Percentiles rank a stretch among this genome's conserved stretches.
Conservation (phyloP, 2,888 invertebrate genomes). For the Caenorhabditis becei region DNA sequence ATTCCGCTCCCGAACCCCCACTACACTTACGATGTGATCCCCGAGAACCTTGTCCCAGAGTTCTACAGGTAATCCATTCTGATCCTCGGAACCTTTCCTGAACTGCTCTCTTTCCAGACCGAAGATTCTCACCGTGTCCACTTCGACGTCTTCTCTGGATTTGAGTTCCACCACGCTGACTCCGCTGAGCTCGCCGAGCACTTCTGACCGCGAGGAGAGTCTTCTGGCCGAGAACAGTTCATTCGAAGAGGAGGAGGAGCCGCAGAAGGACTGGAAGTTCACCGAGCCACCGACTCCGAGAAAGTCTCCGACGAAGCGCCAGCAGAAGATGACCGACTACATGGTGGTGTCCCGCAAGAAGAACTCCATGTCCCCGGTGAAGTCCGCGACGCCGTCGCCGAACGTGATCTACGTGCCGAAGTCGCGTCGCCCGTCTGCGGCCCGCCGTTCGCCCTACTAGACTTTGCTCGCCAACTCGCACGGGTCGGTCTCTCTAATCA, state of each 20-base stretch:
- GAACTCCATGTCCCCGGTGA: conserved; percentile 19
- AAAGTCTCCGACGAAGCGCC: conserved; percentile 54
- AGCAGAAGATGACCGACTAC: conserved; percentile 50
- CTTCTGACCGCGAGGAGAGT: conserved; percentile 36
- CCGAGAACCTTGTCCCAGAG: conserved; percentile 37
- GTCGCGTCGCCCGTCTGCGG: conserved; percentile 24
- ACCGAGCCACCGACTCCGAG: conserved; percentile 41
- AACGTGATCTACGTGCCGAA: conserved; percentile 32
- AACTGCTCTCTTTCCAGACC: conserved; percentile 23
- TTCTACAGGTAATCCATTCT: conserved; percentile 47
- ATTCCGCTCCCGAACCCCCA: conserved; percentile 44
- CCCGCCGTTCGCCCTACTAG: conserved; percentile 37
- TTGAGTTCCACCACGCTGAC: conserved; percentile 26
- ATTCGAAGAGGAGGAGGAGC: conserved; percentile 42
- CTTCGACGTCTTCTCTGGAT: conserved; percentile 23
- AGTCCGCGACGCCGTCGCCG: conserved; percentile 16
- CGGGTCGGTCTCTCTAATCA: conserved; percentile 40
- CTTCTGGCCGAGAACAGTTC: conserved; percentile 40
- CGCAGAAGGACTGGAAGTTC: conserved; percentile 27
- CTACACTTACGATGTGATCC: conserved; percentile 29
- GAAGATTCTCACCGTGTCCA: conserved; percentile 19
- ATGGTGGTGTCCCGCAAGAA: conserved; percentile 35
- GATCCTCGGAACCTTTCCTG: neutral
- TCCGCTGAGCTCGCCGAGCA: conserved; percentile 43
- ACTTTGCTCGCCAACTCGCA: conserved; percentile 10